Evolutionary conservation across 2,113 vertebrate species (phyloP).

Genomic region (Apteryx mantelli): DNA sequence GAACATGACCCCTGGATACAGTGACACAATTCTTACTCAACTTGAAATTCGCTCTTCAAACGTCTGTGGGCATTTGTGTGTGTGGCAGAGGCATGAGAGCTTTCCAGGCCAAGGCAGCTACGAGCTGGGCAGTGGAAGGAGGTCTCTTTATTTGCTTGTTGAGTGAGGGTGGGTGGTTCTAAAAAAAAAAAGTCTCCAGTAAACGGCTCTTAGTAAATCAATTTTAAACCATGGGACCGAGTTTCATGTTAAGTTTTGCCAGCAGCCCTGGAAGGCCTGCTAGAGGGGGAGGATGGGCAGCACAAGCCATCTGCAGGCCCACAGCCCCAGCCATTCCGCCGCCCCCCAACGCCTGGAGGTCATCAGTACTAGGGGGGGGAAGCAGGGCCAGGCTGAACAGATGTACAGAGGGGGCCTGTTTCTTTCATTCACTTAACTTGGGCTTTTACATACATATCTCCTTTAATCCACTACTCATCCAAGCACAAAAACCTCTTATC

Average conservation of each 20-base stretch:
- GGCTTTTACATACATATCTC: not conserved
- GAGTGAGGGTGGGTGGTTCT: not conserved
- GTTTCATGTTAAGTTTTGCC: not conserved
- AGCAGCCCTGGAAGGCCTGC: not conserved
- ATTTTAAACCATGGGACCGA: not conserved
- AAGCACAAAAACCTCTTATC: slow-evolving; percentile 63
- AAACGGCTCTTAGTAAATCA: not conserved
- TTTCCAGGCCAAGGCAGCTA: not conserved
- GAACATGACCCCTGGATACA: not conserved
- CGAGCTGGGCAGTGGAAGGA: fast-evolving
- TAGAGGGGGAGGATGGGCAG: not conserved
- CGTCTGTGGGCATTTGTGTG: not conserved
- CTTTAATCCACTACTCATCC: slow-evolving; percentile 29
- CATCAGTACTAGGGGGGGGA: fast-evolving
- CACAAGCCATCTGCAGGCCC: too few relatives aligned
- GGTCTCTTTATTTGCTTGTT: not conserved
- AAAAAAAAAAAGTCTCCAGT: not conserved
- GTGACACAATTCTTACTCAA: not conserved
- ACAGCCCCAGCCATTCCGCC: not conserved
- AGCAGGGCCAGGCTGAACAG: fast-evolving
- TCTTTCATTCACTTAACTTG: not conserved
- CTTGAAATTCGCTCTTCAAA: not conserved
- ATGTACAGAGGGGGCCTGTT: not conserved
- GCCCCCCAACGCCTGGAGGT: fast-evolving
- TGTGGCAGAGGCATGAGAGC: not conserved